A percentile compares a stretch with the other conserved stretches of the same genome.
Evolutionary conservation across 2,888 invertebrate species (phyloP).

Genomic region (Parnassius glacialis): DNA sequence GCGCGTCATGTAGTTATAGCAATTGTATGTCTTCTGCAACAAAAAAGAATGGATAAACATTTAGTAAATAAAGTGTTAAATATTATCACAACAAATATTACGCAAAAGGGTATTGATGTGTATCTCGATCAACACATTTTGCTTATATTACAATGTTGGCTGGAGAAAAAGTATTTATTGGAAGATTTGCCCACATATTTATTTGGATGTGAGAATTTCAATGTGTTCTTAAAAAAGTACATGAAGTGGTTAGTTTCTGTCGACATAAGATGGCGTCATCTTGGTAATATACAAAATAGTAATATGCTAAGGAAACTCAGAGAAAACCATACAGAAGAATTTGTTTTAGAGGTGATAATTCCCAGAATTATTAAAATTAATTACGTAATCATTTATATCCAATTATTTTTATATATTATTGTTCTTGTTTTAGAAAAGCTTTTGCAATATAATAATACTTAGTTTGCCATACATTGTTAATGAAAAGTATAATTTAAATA

Average conservation of each 20-base stretch:
- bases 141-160: slow-evolving; percentile 75
- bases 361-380: no score
- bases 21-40: slow-evolving; percentile 75
- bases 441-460: slow-evolving; percentile 58
- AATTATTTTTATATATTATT: not conserved
- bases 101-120: slow-evolving; percentile 45
- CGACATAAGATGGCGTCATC: slow-evolving; percentile 61
- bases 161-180: slow-evolving; percentile 52
- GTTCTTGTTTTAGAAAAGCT: slow-evolving; percentile 49
- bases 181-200: slow-evolving; percentile 68
- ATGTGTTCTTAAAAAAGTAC: slow-evolving; percentile 66
- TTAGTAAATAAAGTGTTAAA: slow-evolving; percentile 69
- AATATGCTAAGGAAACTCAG: slow-evolving; percentile 38
- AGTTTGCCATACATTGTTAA: slow-evolving; percentile 64
- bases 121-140: slow-evolving; percentile 70
- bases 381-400: no score
- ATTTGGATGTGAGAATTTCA: slow-evolving; percentile 53
- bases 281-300: slow-evolving; percentile 53
- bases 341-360: slow-evolving; percentile 50
- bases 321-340: slow-evolving; percentile 35
- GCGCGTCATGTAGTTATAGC: slow-evolving; percentile 76
- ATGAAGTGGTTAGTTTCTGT: slow-evolving; percentile 70
- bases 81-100: slow-evolving; percentile 49
- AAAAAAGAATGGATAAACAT: slow-evolving; percentile 68
- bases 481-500: slow-evolving; percentile 52